A percentile compares a stretch with the other conserved stretches of the same genome.
Evolutionary conservation across 2,797 vertebrate species (phyloP).

Genomic region (Epinephelus coioides): DNA sequence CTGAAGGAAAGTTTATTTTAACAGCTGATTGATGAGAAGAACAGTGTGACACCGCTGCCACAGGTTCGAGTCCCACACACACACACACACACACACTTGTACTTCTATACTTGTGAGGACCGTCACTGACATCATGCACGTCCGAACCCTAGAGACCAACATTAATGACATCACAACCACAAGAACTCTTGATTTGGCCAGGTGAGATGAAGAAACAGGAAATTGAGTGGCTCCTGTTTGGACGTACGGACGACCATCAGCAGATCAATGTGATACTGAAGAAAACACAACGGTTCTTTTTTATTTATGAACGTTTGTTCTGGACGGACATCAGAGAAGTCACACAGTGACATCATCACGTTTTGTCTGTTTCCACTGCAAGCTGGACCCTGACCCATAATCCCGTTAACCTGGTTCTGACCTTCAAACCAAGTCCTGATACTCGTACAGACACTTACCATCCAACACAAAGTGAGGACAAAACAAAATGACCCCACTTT

Average conservation of each 20-base stretch:
- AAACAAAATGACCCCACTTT: not conserved
- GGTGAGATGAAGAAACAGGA: no score
- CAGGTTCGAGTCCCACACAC: constrained; percentile 6
- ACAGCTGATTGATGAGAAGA: constrained; percentile 14
- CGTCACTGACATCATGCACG: no score
- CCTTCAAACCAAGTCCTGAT: not conserved
- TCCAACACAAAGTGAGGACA: not conserved
- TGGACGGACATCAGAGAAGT: no score
- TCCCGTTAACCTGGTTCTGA: not conserved
- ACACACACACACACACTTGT: not conserved
- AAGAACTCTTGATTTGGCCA: not conserved
- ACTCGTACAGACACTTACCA: not conserved
- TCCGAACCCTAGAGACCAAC: no score
- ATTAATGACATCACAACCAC: not conserved
- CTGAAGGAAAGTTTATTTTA: constrained; percentile 3
- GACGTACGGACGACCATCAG: no score
- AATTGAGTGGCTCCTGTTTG: no score
- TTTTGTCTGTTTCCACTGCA: no score
- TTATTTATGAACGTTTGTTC: no score
- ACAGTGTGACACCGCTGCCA: not conserved
- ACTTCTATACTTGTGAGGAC: constrained; percentile 34
- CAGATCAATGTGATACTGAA: no score
- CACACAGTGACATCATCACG: no score
- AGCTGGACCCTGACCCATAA: not conserved
- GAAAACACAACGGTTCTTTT: no score